These are phyloP conservation scores for Caretta caretta DNA, from an alignment of 2,113 vertebrate species.

Conservation along the genomic window DNA sequence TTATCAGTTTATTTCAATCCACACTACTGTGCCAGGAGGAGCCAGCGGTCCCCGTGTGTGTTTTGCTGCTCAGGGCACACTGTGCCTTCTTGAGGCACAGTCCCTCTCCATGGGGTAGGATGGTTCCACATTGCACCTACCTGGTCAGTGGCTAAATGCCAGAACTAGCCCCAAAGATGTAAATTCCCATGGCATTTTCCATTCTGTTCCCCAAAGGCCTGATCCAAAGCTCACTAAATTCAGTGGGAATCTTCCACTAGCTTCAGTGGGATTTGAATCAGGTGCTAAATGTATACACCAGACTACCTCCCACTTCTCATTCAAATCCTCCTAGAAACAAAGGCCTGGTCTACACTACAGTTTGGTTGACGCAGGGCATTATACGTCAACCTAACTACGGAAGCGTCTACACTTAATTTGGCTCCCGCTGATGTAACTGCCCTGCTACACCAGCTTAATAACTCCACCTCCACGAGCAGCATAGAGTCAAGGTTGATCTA, in stretches of 20 bases:
- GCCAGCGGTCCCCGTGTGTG: background rate
- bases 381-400: background rate
- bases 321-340: background rate
- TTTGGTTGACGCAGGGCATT: background rate
- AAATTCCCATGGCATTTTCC: accelerated
- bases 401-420: background rate
- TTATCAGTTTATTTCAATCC: background rate
- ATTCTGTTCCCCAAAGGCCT: accelerated
- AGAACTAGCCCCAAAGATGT: background rate
- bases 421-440: background rate
- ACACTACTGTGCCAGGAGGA: background rate
- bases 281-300: background rate
- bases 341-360: background rate
- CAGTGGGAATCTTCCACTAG: background rate
- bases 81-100: background rate
- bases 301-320: background rate
- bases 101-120: background rate
- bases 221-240: background rate
- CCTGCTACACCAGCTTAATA: background rate
- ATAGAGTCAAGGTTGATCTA: background rate
- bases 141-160: background rate
- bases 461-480: background rate
- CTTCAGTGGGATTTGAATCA: background rate
- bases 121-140: background rate
- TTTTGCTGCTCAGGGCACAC: background rate